phyloP scores from a whole-genome alignment of 2,888 invertebrate genomes.

The Chaetoderma sp. region DNA sequence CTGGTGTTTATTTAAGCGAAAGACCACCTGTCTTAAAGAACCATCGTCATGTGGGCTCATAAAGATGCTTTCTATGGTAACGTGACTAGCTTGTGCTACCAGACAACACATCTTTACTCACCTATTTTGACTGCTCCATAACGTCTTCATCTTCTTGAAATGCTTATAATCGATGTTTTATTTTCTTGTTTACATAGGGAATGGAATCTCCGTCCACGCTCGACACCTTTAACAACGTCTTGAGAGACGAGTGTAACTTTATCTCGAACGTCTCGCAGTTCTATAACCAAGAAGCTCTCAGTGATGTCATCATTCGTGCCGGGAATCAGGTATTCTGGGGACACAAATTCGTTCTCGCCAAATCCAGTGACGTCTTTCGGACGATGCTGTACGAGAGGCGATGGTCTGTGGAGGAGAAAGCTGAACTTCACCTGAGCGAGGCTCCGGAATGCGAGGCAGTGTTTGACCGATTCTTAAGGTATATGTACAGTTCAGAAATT shows the following conservation, averaged over 20 bases:
- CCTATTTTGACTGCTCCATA: too few species aligned
- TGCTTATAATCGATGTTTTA: too few species aligned
- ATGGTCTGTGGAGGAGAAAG: constrained; percentile 55
- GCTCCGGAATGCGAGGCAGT: constrained; percentile 62
- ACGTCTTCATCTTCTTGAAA: too few species aligned
- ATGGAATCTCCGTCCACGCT: constrained; percentile 4
- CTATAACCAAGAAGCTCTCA: constrained; percentile 62
- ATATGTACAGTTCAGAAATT: constrained; percentile 67
- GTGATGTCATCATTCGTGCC: constrained; percentile 60
- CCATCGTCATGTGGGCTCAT: too few species aligned
- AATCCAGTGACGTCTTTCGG: constrained; percentile 68
- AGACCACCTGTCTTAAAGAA: too few species aligned
- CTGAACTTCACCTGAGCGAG: constrained; percentile 63
- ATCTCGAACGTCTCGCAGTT: constrained; percentile 65
- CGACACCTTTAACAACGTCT: constrained; percentile 35
- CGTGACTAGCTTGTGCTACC: too few species aligned
- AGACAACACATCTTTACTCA: too few species aligned
- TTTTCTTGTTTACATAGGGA: too few species aligned
- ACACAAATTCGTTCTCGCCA: constrained; percentile 68
- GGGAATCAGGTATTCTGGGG: constrained; percentile 54
- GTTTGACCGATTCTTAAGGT: constrained; percentile 65
- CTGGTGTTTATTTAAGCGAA: too few species aligned
- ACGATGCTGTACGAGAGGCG: constrained; percentile 66
- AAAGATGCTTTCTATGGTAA: too few species aligned
- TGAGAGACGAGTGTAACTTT: constrained; percentile 63